Conservation (phyloP, 2,797 vertebrate species). For the Phataginus tetradactyla region DNA sequence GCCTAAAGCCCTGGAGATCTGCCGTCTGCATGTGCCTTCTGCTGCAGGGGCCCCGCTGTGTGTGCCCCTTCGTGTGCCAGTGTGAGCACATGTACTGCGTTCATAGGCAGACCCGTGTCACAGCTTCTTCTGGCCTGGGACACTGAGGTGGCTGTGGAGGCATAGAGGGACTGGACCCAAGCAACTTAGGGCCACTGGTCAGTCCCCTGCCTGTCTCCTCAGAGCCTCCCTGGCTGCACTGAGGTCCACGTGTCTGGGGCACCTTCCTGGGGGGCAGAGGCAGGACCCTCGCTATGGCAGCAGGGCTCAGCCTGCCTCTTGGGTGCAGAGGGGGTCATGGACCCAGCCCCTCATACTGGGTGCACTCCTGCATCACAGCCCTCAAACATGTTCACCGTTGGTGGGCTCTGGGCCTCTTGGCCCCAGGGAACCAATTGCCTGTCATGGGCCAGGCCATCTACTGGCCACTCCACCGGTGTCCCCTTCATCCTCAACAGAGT, state of each 20-base stretch:
- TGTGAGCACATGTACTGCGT: neutral
- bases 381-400: rapidly evolving
- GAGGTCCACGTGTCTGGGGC: neutral
- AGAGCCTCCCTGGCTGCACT: rapidly evolving
- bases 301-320: neutral
- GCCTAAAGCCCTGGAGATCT: neutral
- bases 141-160: neutral
- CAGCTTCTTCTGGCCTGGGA: neutral
- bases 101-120: neutral
- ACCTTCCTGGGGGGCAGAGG: neutral
- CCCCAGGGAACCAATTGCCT: neutral
- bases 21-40: neutral
- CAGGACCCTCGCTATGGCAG: neutral
- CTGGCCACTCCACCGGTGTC: rapidly evolving
- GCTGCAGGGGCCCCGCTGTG: neutral
- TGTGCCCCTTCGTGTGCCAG: rapidly evolving
- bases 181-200: neutral
- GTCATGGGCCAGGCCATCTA: rapidly evolving
- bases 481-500: rapidly evolving
- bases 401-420: neutral
- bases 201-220: neutral
- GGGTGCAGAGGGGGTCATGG: too few relatives aligned
- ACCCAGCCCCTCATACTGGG: neutral
- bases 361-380: neutral
- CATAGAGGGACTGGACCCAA: neutral